These are phyloP conservation scores for Cacoxenus indagator DNA, from an alignment of 2,888 invertebrate genomes.

Conservation along the genomic window DNA sequence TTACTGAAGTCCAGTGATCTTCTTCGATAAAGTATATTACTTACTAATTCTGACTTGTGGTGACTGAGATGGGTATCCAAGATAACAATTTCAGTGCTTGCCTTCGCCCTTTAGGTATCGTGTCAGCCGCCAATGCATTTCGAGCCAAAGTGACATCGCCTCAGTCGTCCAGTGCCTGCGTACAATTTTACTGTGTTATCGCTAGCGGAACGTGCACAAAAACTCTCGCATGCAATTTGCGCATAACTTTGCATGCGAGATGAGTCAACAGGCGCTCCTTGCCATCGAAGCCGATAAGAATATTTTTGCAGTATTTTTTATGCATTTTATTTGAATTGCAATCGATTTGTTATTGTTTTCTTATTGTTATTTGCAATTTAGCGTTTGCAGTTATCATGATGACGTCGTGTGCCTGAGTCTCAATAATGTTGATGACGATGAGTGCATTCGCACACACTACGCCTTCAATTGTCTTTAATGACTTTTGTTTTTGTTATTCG, in stretches of 20 bases:
- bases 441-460: not conserved
- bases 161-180: no score
- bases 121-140: no score
- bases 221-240: slow-evolving; percentile 7
- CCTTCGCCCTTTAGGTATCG: no score
- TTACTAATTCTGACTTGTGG: no score
- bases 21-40: no score
- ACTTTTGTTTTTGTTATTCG: not conserved
- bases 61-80: no score
- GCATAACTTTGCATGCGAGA: not conserved
- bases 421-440: not conserved
- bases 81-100: no score
- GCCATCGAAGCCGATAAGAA: slow-evolving; percentile 2
- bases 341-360: not conserved
- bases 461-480: slow-evolving; percentile 4
- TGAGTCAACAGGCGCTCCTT: not conserved
- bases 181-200: not conserved
- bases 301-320: not conserved
- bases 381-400: not conserved
- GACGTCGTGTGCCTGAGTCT: not conserved
- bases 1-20: no score
- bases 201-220: not conserved
- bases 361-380: not conserved
- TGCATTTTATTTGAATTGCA: not conserved
- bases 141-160: no score